phyloP scores from a whole-genome alignment of 2,113 vertebrate genomes.

The Gnathonemus longibarbis region DNA sequence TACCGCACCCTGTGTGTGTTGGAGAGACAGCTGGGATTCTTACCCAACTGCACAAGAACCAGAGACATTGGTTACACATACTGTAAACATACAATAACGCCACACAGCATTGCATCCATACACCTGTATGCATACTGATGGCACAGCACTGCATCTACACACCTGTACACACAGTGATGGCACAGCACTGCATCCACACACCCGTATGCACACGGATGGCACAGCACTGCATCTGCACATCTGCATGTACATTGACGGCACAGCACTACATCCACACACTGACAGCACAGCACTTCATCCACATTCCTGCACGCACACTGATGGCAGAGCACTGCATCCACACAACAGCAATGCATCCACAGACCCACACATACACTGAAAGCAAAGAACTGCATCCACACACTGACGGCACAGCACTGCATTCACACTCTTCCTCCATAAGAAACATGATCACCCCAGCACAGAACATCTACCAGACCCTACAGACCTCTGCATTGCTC shows the following conservation, averaged over 20 bases:
- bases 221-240: neutral
- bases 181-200: neutral
- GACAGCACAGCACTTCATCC: neutral
- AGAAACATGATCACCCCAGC: neutral
- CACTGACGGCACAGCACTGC: neutral
- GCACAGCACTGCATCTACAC: neutral
- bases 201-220: neutral
- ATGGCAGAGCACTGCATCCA: neutral
- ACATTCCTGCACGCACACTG: neutral
- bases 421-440: neutral
- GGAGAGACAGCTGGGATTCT: slow-evolving; percentile 65
- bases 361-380: neutral
- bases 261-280: neutral
- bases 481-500: neutral
- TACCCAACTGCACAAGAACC: slow-evolving; percentile 61
- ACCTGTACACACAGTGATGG: neutral
- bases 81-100: neutral
- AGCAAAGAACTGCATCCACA: neutral
- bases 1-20: slow-evolving; percentile 48
- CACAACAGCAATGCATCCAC: neutral
- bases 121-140: neutral
- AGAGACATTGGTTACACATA: slow-evolving; percentile 28
- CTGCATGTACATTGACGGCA: neutral
- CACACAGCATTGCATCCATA: slow-evolving; percentile 14
- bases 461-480: neutral